Conservation (phyloP, 53 echinoderm and acorn worm genomes). For the Holothuria leucospilota region DNA sequence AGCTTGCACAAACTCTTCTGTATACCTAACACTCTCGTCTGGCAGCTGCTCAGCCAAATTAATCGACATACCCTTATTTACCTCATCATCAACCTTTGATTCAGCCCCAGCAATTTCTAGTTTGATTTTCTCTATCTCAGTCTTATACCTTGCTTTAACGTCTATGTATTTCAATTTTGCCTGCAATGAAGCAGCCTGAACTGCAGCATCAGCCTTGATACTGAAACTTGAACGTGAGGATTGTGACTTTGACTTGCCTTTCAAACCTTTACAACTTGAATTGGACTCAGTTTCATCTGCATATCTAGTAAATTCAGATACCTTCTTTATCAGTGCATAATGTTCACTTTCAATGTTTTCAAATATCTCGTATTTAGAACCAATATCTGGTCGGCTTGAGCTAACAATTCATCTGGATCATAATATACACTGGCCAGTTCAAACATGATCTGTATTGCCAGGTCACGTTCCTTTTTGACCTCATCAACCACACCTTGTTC, state of each 20-base stretch:
- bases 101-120: background rate
- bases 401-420: background rate
- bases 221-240: background rate
- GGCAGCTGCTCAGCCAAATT: background rate
- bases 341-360: slow-evolving; percentile 10
- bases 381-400: background rate
- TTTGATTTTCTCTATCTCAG: slow-evolving; percentile 1
- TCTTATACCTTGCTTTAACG: slow-evolving; percentile 6
- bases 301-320: background rate
- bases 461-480: background rate
- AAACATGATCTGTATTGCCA: background rate
- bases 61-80: background rate
- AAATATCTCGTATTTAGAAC: background rate
- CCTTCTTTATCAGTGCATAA: slow-evolving; percentile 2
- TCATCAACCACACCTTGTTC: background rate
- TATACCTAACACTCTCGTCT: too few species aligned
- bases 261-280: background rate
- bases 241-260: background rate
- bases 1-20: slow-evolving; percentile 1
- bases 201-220: background rate
- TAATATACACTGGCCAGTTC: background rate
- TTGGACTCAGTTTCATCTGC: background rate
- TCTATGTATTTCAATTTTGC: slow-evolving; percentile 29
- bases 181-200: background rate
- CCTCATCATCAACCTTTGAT: background rate